Base-by-base conservation (phyloP, 1,140 invertebrate species). In the Zaprionus tsacasi region DNA sequence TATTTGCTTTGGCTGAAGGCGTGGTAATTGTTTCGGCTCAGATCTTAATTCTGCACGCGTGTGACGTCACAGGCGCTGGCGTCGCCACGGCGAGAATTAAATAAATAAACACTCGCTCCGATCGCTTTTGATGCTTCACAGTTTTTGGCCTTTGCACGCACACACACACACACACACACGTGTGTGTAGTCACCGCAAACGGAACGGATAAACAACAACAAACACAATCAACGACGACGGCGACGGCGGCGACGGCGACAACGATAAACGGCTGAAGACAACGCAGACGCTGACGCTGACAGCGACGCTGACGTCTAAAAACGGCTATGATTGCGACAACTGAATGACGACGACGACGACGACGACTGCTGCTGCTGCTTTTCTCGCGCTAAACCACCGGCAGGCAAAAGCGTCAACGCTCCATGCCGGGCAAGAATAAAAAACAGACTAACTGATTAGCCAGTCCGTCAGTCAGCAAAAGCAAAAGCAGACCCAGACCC, bases 351-450 rank as follows among this genome's bases (percentile, higher is more conserved):
- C 56, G 27, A 50, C 43, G 52, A 17, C 15, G n/a, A n/a, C n/a
- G n/a, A n/a, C 17, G 11, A 27, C 25, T 45, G 40, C 25, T 58
- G 35, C 12, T 63, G 63, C 27, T 45, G 55, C 57, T 38, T 68
- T 35, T 60, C 57, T 50, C 54, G 48, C 40, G 59, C 45, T 68
- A 30, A 75, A 66, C 36, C 43, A 64, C 27, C 54, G 68, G 48
- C 61, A 45, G 15, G 35, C 56, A 58, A 75, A 75, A 64, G 40
- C 75, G 60, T 71, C 64, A 79, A 71, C 77, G 83, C 80, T 82
- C 83, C 83, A 87, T 83, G 73, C 83, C 82, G 83, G 80, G 70
- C 83, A 89, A 87, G 85, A 88, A 87, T 87, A 87, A 87, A 87
- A 87, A 88, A 83, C 83, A 76, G 64, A 87, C 83, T 87, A 79